phyloP scores from a whole-genome alignment of 2,113 vertebrate species.

The Limnothrissa miodon region DNA sequence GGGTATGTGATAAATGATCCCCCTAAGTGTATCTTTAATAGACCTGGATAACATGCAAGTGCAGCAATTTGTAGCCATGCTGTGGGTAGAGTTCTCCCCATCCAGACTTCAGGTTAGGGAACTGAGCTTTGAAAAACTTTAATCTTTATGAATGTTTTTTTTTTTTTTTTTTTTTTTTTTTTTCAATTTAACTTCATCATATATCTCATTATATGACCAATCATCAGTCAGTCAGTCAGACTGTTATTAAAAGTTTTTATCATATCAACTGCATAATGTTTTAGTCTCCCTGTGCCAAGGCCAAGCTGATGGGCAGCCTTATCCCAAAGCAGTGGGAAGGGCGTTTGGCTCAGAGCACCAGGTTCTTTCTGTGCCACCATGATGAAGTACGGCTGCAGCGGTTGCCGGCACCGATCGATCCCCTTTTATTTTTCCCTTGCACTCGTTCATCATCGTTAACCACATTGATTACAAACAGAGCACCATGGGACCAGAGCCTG shows the following conservation, averaged over 20 bases:
- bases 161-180: too few relatives aligned
- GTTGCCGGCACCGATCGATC: slow-evolving; percentile 25
- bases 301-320: neutral
- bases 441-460: slow-evolving; percentile 39
- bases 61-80: neutral
- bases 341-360: neutral
- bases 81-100: neutral
- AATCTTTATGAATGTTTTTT: neutral
- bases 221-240: too few relatives aligned
- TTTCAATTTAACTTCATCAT: too few relatives aligned
- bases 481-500: neutral
- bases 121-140: neutral
- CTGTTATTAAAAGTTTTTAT: too few relatives aligned
- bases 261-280: too few relatives aligned
- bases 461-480: slow-evolving; percentile 22
- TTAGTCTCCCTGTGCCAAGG: too few relatives aligned
- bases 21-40: slow-evolving; percentile 8
- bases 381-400: neutral
- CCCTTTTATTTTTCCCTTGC: neutral
- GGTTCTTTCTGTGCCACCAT: neutral
- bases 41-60: neutral
- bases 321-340: neutral
- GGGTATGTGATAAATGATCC: neutral
- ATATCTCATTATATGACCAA: too few relatives aligned
- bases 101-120: neutral